Evolutionary conservation across 2,797 vertebrate species (phyloP).

Genomic region (Varecia variegata): DNA sequence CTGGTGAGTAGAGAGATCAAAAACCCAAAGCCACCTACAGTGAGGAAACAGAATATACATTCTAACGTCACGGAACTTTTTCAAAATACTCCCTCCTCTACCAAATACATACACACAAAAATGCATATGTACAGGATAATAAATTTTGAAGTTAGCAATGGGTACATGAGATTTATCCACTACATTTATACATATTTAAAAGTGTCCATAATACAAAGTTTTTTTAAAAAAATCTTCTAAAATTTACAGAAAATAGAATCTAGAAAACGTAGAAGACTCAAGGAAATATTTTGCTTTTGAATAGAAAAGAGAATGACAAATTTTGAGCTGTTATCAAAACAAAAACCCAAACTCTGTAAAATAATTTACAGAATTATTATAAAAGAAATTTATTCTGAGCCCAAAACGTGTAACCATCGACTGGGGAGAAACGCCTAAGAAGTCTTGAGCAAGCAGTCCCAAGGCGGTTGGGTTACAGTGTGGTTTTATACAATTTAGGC

Average conservation of each 20-base stretch:
- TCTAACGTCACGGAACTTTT: background rate
- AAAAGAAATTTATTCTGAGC: too few relatives aligned
- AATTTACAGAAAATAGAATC: background rate
- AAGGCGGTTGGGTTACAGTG: background rate
- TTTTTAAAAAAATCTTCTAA: background rate
- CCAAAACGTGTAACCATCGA: background rate
- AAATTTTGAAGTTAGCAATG: background rate
- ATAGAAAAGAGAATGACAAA: background rate
- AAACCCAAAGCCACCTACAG: background rate
- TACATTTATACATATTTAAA: background rate
- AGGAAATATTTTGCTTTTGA: background rate
- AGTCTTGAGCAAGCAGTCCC: background rate
- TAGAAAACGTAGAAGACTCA: background rate
- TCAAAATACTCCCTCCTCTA: background rate
- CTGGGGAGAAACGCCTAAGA: background rate
- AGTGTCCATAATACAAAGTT: background rate
- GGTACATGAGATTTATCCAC: background rate
- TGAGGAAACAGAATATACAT: background rate
- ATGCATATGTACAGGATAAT: background rate
- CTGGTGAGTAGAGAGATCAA: background rate
- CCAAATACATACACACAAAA: background rate
- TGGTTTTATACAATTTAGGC: background rate
- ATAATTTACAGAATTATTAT: too few relatives aligned
- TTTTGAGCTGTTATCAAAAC: background rate
- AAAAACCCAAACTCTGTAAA: background rate